Evolutionary conservation across 2,888 invertebrate genomes (phyloP), one percentile per base, ranked within the genome.

Genomic region (Neoaliturus tenellus): DNA sequence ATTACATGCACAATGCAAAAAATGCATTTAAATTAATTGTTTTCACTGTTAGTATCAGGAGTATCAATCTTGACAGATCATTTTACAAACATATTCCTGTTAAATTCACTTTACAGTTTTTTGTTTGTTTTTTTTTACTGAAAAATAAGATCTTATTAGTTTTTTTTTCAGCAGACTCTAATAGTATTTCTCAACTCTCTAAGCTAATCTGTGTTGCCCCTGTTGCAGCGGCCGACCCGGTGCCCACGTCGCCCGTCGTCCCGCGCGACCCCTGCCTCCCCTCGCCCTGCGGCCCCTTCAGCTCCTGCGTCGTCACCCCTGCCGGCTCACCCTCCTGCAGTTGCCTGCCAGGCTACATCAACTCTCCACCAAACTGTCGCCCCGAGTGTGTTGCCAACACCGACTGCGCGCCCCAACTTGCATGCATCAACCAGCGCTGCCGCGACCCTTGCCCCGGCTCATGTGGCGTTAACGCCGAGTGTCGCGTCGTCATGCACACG

Each of bases 271-370:
- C 94, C 69, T 97, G 96, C 89, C 92, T 93, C 87, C 96, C 96
- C 62, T 94, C 94, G 80, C 95, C 96, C 1, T 96, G 96, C 88
- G 96, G 96, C 33, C 91, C 94, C 1, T 95, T 95, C 88, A 90
- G 92, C 14, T 88, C 90, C 83, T 93, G 93, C 86, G 88, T 89
- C 82, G 86, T 85, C 31, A 84, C 87, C 84, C 88, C 89, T 67
- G 88, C 88, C n/a, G 81, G 73, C 55, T 86, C 86, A n/a, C 93
- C 94, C 82, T 93, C 93, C 48, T 95, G 95, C 89, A 93, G 93
- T 12, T 95, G 95, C 89, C 91, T 93, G 85, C 90, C 92, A n/a
- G 92, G 93, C 86, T 94, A 92, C 87, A 91, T 92, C n/a, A 95
- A 95, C 48, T 90, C 91, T 73, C 94, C 94, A 67, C 94, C 94